Evolutionary conservation across 2,797 vertebrate genomes (phyloP).

Genomic region (Macropus fuliginosus): DNA sequence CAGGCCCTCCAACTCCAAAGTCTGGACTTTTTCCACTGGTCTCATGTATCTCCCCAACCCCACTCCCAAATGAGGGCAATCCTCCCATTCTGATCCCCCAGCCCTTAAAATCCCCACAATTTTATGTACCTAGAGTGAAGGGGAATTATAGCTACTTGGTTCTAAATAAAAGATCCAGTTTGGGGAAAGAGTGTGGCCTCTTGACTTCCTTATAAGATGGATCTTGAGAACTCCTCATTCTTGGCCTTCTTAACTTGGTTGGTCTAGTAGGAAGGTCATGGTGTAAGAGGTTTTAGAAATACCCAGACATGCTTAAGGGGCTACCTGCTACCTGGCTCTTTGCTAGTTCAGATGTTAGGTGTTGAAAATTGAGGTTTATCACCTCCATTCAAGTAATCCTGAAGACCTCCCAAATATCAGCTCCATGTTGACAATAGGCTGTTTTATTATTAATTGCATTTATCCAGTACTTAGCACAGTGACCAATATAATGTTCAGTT

Average conservation of each 20-base stretch:
- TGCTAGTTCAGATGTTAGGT: slow-evolving; percentile 6
- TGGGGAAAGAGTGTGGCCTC: background rate
- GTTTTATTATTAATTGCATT: background rate
- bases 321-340: background rate
- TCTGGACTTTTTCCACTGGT: background rate
- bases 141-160: background rate
- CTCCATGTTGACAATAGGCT: slow-evolving; percentile 7
- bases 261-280: background rate
- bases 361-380: background rate
- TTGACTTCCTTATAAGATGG: background rate
- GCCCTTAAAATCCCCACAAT: background rate
- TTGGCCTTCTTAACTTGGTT: background rate
- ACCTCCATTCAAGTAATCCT: slow-evolving; percentile 24
- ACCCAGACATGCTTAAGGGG: background rate
- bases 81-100: background rate
- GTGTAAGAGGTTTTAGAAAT: background rate
- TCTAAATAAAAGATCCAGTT: background rate
- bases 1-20: background rate
- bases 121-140: background rate
- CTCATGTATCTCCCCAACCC: background rate
- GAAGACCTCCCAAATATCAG: slow-evolving; percentile 27
- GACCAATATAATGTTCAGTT: background rate
- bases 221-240: background rate
- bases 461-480: background rate
- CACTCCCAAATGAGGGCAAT: background rate